Conservation (phyloP, 2,797 vertebrate species). For the Capromys pilorides region DNA sequence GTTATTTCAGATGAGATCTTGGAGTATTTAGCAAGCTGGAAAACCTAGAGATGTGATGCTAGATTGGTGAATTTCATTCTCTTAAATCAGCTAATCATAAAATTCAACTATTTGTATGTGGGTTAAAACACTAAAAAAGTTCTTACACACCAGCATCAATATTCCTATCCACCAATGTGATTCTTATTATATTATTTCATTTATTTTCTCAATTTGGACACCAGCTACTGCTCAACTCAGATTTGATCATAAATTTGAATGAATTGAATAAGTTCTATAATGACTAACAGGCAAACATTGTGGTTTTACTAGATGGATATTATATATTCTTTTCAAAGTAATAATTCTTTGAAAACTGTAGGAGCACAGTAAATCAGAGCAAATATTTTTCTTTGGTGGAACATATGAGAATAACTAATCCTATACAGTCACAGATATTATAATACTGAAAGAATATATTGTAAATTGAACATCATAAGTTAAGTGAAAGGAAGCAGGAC, state of each 20-base stretch:
- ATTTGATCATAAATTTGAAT: neutral
- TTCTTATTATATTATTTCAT: neutral
- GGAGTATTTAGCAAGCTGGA: neutral
- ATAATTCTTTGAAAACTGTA: neutral
- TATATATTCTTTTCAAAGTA: neutral
- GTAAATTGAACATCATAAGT: neutral
- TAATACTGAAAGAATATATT: neutral
- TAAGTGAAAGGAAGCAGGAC: neutral
- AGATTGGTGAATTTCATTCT: neutral
- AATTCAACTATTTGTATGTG: neutral
- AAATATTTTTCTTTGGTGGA: neutral
- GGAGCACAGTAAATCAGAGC: neutral
- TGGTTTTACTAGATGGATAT: neutral
- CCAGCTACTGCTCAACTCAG: neutral
- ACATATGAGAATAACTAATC: neutral
- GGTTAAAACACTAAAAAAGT: neutral
- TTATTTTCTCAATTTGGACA: neutral
- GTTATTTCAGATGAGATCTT: neutral
- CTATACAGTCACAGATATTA: neutral
- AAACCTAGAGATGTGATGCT: neutral
- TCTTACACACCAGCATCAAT: neutral
- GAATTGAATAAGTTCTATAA: slow-evolving; percentile 10
- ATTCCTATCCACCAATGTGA: neutral
- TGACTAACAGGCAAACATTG: neutral
- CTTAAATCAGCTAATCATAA: neutral